Evolutionary conservation across 2,113 vertebrate species (phyloP), one percentile per base, ranked within the genome.

Genomic region (Colistium nudipinnis): DNA sequence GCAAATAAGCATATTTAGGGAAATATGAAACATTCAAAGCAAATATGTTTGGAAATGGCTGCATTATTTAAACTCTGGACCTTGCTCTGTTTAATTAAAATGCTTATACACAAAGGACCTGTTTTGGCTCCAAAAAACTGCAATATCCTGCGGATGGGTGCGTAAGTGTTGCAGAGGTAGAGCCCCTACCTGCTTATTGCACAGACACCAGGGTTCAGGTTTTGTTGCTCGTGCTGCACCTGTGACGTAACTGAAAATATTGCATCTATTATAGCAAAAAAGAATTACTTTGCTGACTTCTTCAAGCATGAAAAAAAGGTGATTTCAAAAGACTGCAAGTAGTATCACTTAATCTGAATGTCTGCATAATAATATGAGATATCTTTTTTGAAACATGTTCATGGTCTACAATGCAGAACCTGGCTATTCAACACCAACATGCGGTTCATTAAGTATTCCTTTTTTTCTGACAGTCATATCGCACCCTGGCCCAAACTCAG

Each of bases 401-500:
- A n/a, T 70, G 63, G 73, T 78, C 76, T 69, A 49, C 75, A 80
- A 78, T 83, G 77, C 75, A 73, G 63, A 71, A 84, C 83, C 86
- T 83, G 81, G 59, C 77, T 76, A 83, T 90, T 89, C 81, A 87
- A 77, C 60, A 76, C 48, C 78, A 78, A 78, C 84, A 84, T 64
- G 72, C 76, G 83, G 64, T 83, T 90, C 88, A 89, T 90, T 89
- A 89, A 84, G 78, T 76, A 76, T 71, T 54, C 39, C 67, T 62
- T 75, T 81, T 49, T 83, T 61, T 78, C 81, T 78, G 82, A 86
- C 88, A 85, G 44, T 88, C 86, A 85, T 89, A 88, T 90, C 85
- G 85, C 63, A 71, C 39, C 74, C 60, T 74, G 86, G 86, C 79
- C 77, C 69, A 69, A 86, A 80, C 87, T 89, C 89, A 87, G 81